Conservation (phyloP, 2,888 invertebrate genomes). For the Hermaeophaga mercurialis region DNA sequence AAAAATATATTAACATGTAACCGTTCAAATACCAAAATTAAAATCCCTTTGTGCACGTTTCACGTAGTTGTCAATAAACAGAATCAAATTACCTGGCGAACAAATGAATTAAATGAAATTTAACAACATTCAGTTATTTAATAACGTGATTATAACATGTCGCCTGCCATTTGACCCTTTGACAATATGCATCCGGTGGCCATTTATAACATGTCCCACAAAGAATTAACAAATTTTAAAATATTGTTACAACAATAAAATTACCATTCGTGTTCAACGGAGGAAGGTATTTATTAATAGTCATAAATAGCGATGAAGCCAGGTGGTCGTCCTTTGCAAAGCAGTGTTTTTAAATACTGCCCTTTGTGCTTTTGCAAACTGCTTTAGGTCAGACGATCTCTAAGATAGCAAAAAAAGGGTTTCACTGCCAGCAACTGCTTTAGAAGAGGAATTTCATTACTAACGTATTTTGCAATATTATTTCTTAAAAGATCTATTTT, state of each 20-base stretch:
- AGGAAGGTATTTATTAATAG: conserved; percentile 24
- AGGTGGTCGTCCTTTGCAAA: conserved; percentile 26
- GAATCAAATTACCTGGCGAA: conserved; percentile 20
- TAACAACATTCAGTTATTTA: conserved; percentile 32
- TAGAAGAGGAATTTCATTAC: no score
- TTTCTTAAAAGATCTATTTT: no score
- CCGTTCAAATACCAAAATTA: conserved; percentile 1
- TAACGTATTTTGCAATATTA: no score
- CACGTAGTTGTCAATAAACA: conserved; percentile 21
- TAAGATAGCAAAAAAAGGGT: conserved; percentile 22
- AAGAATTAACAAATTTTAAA: conserved; percentile 31
- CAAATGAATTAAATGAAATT: conserved; percentile 31
- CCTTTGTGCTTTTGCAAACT: conserved; percentile 17
- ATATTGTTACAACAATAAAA: conserved; percentile 27
- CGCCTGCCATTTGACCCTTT: conserved; percentile 28
- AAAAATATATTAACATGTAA: background rate
- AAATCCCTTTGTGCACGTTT: conserved; percentile 1
- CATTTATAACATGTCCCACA: conserved; percentile 18
- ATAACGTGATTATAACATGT: conserved; percentile 35
- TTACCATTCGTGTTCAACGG: conserved; percentile 15
- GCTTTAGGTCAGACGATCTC: conserved; percentile 20
- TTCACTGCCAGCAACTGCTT: conserved; percentile 20
- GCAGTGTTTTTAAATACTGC: conserved; percentile 20
- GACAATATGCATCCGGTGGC: conserved; percentile 26
- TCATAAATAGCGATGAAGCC: conserved; percentile 23